Evolutionary conservation across 2,797 vertebrate genomes (phyloP).

Genomic region (Adelosebastes latens): DNA sequence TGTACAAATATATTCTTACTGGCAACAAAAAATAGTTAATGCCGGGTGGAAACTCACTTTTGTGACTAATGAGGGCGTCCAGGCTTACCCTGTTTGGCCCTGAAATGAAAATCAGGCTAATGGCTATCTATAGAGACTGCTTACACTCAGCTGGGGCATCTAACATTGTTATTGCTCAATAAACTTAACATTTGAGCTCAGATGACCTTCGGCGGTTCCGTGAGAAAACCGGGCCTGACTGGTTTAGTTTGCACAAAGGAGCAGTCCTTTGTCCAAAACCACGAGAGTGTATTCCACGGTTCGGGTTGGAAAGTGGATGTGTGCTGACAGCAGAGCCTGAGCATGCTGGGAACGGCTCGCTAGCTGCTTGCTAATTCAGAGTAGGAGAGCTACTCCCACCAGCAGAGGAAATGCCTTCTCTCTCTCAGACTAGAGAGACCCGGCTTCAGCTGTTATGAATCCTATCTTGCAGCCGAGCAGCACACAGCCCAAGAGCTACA

Average conservation of each 20-base stretch:
- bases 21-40: slow-evolving; percentile 12
- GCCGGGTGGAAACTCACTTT: slow-evolving; percentile 21
- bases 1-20: slow-evolving; percentile 11
- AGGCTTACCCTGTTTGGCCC: slow-evolving; percentile 42
- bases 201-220: slow-evolving; percentile 39
- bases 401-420: slow-evolving; percentile 58
- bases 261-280: slow-evolving; percentile 25
- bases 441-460: slow-evolving; percentile 50
- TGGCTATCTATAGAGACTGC: slow-evolving; percentile 56
- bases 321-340: slow-evolving; percentile 30
- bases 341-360: slow-evolving; percentile 25
- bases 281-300: slow-evolving; percentile 12
- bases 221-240: slow-evolving; percentile 36
- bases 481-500: slow-evolving; percentile 27
- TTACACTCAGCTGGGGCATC: slow-evolving; percentile 35
- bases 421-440: slow-evolving; percentile 37
- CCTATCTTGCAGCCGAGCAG: slow-evolving; percentile 29
- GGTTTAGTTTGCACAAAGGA: slow-evolving; percentile 40
- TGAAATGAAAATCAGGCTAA: slow-evolving; percentile 66
- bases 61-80: slow-evolving; percentile 46
- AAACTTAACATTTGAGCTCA: slow-evolving; percentile 56
- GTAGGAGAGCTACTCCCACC: slow-evolving; percentile 46
- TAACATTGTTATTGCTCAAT: slow-evolving; percentile 59
- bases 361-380: slow-evolving; percentile 63
- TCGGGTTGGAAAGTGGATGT: slow-evolving; percentile 34